Evolutionary conservation across 2,113 vertebrate genomes (phyloP).

Genomic region (Cyanoramphus novaezelandiae): DNA sequence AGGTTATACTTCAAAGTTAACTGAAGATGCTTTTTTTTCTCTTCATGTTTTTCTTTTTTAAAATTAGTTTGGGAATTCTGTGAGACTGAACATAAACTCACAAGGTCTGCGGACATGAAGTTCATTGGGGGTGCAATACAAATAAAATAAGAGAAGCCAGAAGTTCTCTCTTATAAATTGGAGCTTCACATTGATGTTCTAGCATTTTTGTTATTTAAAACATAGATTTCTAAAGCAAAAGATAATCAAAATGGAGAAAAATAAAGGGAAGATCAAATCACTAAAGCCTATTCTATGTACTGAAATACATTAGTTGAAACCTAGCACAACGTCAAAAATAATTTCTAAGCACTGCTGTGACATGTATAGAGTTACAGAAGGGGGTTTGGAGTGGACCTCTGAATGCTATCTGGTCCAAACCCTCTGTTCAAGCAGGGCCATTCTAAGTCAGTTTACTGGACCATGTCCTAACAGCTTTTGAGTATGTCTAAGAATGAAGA

Average conservation of each 20-base stretch:
- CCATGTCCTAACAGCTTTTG: rapidly evolving
- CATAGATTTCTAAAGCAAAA: not conserved
- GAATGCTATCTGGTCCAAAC: not conserved
- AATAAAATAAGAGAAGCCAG: not conserved
- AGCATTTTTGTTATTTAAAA: not conserved
- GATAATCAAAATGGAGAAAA: not conserved
- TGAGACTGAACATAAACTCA: not conserved
- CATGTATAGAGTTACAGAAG: not conserved
- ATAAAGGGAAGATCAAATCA: not conserved
- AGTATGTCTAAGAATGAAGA: not conserved
- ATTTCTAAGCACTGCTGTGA: not conserved
- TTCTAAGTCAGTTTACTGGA: not conserved
- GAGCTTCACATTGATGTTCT: not conserved
- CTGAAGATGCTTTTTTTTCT: not conserved
- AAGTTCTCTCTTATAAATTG: not conserved
- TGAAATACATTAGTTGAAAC: not conserved
- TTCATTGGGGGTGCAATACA: not conserved
- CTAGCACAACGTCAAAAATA: not conserved
- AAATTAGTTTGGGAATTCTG: not conserved
- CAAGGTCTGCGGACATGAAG: not conserved
- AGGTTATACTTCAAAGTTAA: not conserved
- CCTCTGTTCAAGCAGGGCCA: not conserved
- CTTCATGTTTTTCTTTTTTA: not conserved
- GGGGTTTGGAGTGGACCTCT: not conserved
- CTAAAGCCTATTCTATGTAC: not conserved